Percentiles rank a stretch among this genome's conserved stretches.
phyloP scores from a whole-genome alignment of 2,888 invertebrate species.

The Tetragonisca angustula region DNA sequence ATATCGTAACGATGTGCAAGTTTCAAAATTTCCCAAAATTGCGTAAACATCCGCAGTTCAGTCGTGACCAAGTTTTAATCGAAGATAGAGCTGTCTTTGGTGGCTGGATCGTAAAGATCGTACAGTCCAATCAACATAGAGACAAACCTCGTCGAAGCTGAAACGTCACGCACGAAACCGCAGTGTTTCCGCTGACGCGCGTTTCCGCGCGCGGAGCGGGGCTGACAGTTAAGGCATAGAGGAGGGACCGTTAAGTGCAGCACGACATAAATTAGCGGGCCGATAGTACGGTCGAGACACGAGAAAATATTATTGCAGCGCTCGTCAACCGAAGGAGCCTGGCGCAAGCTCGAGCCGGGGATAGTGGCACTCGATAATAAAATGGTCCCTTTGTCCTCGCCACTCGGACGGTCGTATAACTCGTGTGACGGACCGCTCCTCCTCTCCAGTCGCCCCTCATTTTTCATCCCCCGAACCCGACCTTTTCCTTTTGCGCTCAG shows the following conservation, averaged over 20 bases:
- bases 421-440: constrained; percentile 60
- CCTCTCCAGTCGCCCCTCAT: constrained; percentile 37
- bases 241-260: constrained; percentile 61
- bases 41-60: neutral
- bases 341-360: constrained; percentile 41
- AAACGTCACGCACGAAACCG: constrained; percentile 5
- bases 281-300: constrained; percentile 54
- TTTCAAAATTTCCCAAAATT: neutral
- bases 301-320: constrained; percentile 77
- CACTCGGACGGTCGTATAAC: constrained; percentile 58
- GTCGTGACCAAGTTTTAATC: neutral
- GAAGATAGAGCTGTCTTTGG: neutral
- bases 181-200: constrained; percentile 25
- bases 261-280: constrained; percentile 73
- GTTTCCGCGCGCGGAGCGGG: constrained; percentile 53
- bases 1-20: neutral
- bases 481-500: constrained; percentile 42
- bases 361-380: constrained; percentile 74
- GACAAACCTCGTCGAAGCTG: neutral
- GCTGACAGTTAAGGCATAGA: constrained; percentile 31
- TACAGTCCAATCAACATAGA: neutral
- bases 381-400: constrained; percentile 73
- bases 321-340: constrained; percentile 46
- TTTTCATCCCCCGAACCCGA: constrained; percentile 49
- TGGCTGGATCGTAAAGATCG: neutral